These are phyloP conservation scores for Morone chrysops DNA, from an alignment of 2,113 vertebrate species.

Conservation along the genomic window DNA sequence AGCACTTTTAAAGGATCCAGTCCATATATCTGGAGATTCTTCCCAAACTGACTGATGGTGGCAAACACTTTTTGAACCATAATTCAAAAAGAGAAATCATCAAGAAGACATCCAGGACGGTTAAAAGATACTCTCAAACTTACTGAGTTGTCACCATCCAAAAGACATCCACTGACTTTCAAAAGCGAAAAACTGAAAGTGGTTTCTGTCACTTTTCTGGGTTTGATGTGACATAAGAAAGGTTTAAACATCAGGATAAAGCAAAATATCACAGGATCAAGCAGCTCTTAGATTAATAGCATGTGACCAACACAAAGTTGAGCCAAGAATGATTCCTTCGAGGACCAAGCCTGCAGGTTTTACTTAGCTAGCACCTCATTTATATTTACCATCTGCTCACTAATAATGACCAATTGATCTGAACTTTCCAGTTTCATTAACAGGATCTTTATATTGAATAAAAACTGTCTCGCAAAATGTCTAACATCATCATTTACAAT, in stretches of 20 bases:
- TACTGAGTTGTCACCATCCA: constrained; percentile 21
- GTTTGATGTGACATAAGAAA: constrained; percentile 47
- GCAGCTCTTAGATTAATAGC: constrained; percentile 14
- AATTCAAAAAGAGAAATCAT: constrained; percentile 38
- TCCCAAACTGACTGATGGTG: constrained; percentile 18
- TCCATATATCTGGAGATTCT: constrained; percentile 25
- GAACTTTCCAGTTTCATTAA: neutral
- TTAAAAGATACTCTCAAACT: constrained; percentile 35
- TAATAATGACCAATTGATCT: neutral
- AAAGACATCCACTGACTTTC: neutral
- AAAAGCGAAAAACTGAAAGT: neutral
- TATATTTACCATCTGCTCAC: neutral
- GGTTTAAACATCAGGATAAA: neutral
- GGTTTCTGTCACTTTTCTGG: constrained; percentile 34
- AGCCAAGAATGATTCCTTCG: constrained; percentile 13
- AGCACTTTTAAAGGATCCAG: constrained; percentile 4
- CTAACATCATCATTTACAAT: neutral
- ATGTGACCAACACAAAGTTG: neutral
- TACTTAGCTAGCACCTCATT: neutral
- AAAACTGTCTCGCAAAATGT: neutral
- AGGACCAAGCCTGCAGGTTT: neutral
- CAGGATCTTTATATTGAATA: neutral
- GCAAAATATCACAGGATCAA: constrained; percentile 2
- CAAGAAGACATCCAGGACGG: constrained; percentile 19
- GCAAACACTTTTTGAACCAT: constrained; percentile 13